These are phyloP conservation scores for Columbina picui DNA, from an alignment of 2,113 vertebrate genomes.

Conservation along the genomic window DNA sequence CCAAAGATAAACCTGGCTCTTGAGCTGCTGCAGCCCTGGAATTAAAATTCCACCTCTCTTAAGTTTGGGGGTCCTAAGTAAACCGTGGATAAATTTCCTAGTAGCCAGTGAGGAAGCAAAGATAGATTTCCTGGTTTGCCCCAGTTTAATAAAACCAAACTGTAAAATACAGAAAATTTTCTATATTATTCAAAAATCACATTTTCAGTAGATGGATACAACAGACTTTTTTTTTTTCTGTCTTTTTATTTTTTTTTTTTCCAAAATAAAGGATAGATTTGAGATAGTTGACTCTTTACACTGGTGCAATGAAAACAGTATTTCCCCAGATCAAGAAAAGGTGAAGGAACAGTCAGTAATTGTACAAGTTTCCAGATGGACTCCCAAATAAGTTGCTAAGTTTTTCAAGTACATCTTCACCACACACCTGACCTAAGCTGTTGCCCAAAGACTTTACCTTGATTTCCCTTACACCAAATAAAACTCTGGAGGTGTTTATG, in stretches of 20 bases:
- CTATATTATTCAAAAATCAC: neutral
- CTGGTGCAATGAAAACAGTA: neutral
- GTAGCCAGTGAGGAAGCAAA: neutral
- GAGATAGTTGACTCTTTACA: neutral
- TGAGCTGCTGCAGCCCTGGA: constrained; percentile 1
- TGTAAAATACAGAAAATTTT: neutral
- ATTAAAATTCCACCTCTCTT: constrained; percentile 17
- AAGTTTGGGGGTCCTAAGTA: neutral
- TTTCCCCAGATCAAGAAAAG: neutral
- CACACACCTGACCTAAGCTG: neutral
- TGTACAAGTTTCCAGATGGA: neutral
- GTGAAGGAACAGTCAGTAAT: neutral
- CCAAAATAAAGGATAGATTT: neutral
- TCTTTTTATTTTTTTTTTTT: too few species aligned
- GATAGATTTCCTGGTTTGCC: neutral
- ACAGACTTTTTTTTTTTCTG: too few species aligned
- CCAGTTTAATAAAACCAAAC: neutral
- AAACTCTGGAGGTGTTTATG: neutral
- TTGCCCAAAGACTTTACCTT: neutral
- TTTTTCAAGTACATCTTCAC: neutral
- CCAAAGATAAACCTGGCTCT: constrained; percentile 35
- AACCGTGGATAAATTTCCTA: neutral
- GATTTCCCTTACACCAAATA: neutral
- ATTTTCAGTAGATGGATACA: neutral
- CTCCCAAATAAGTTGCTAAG: neutral